phyloP scores from a whole-genome alignment of 2,113 vertebrate genomes.

The Cisticola juncidis region DNA sequence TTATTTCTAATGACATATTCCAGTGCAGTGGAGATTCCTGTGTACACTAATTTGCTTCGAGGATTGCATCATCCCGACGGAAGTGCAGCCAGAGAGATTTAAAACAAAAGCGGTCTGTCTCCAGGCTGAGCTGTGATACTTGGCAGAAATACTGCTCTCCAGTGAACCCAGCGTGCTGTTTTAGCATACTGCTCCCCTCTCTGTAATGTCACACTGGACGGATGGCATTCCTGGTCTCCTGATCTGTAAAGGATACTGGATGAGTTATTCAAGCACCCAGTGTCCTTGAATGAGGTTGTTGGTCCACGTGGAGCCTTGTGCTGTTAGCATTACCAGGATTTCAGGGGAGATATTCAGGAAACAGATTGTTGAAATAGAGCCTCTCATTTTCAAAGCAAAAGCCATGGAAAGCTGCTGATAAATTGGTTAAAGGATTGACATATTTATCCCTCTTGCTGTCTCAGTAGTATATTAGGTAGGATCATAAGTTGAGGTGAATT shows the following conservation, averaged over 20 bases:
- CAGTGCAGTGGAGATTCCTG: conserved; percentile 27
- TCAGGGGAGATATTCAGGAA: not conserved
- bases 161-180: conserved; percentile 11
- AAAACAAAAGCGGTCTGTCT: conserved; percentile 58
- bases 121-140: conserved; percentile 48
- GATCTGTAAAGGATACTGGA: not conserved
- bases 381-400: not conserved
- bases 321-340: not conserved
- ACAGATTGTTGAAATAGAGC: not conserved
- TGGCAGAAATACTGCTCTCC: conserved; percentile 10
- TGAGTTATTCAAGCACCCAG: not conserved
- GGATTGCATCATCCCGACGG: conserved; percentile 42
- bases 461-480: not conserved
- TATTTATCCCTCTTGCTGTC: not conserved
- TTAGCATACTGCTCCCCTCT: conserved; percentile 16
- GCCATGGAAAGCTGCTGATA: not conserved
- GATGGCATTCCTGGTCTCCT: conserved; percentile 30
- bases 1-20: conserved; percentile 44
- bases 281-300: conserved; percentile 27
- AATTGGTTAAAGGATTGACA: not conserved
- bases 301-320: not conserved
- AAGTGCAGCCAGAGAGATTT: conserved; percentile 57
- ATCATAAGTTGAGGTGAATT: not conserved
- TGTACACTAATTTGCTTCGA: conserved; percentile 51
- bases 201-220: conserved; percentile 27